phyloP scores from a whole-genome alignment of 1,140 invertebrate genomes.

The Trachymyrmex cornetzi region DNA sequence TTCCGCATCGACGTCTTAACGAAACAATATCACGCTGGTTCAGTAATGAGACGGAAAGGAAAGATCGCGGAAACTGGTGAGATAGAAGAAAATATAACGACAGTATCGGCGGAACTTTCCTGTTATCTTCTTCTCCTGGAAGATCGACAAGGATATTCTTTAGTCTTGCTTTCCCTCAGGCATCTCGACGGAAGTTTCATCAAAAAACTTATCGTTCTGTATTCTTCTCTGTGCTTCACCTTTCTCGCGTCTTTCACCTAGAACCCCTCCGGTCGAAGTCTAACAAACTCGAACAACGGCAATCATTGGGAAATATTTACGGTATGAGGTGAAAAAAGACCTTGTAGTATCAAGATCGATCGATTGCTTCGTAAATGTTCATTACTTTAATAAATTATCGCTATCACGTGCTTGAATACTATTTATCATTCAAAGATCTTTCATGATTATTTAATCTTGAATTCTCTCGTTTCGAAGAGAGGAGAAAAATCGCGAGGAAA shows the following conservation, averaged over 20 bases:
- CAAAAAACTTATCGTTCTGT: conserved; percentile 66
- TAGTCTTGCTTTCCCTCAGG: conserved; percentile 35
- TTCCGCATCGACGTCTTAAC: conserved; percentile 40
- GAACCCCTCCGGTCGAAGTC: conserved; percentile 60
- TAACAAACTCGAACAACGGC: conserved; percentile 65
- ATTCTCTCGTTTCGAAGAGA: not conserved
- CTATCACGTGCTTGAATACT: not conserved
- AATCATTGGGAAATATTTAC: conserved; percentile 67
- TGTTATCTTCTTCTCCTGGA: conserved; percentile 6
- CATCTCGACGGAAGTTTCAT: conserved; percentile 63
- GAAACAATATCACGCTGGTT: conserved; percentile 36
- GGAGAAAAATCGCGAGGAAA: not conserved
- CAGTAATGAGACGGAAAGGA: conserved; percentile 47
- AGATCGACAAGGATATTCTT: conserved; percentile 60
- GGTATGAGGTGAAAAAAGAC: conserved; percentile 43
- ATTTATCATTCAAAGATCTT: not conserved
- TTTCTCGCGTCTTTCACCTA: conserved; percentile 30
- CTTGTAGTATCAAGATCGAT: conserved; percentile 1
- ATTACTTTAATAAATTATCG: conserved; percentile 23
- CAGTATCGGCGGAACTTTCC: conserved; percentile 61
- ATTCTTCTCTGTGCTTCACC: conserved; percentile 10
- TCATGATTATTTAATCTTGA: not conserved
- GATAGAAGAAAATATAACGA: conserved; percentile 57
- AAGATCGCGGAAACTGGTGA: conserved; percentile 23
- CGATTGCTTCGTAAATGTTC: conserved; percentile 10